These are phyloP conservation scores for Phoxinus phoxinus DNA, from an alignment of 2,113 vertebrate genomes.

Conservation along the genomic window DNA sequence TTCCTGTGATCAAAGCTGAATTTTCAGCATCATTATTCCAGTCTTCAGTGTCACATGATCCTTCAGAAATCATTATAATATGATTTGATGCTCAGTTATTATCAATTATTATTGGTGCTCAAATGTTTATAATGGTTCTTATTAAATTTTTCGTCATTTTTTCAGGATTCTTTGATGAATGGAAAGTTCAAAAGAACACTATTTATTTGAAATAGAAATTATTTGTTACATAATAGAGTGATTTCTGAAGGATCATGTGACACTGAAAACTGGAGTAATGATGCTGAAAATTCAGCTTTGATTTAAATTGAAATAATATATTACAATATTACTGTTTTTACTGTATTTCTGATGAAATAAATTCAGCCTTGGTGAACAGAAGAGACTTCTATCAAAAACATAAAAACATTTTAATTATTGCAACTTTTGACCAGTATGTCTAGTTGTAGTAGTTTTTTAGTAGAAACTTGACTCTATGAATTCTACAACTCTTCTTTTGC, in stretches of 20 bases:
- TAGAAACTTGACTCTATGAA: not conserved
- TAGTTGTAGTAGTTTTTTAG: not conserved
- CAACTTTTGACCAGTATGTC: not conserved
- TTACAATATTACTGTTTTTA: not conserved
- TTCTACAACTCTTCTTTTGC: not conserved
- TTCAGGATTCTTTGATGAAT: not conserved
- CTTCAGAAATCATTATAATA: not conserved
- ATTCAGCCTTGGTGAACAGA: not conserved
- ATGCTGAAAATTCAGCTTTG: not conserved
- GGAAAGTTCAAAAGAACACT: not conserved
- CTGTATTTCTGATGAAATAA: not conserved
- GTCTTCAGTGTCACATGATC: not conserved
- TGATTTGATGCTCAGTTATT: not conserved
- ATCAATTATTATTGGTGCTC: not conserved
- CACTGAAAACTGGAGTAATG: not conserved
- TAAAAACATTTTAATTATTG: not conserved
- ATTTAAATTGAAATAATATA: not conserved
- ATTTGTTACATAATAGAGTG: not conserved
- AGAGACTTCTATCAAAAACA: too few species aligned
- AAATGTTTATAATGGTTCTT: too few species aligned
- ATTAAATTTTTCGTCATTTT: not conserved
- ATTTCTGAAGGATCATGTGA: not conserved
- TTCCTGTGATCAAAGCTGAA: not conserved
- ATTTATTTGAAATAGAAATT: not conserved
- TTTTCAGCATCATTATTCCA: not conserved